Percentiles rank a stretch among this genome's conserved stretches.
These are phyloP conservation scores for Dysmachus trigonus DNA, from an alignment of 2,888 invertebrate genomes.

Conservation along the genomic window DNA sequence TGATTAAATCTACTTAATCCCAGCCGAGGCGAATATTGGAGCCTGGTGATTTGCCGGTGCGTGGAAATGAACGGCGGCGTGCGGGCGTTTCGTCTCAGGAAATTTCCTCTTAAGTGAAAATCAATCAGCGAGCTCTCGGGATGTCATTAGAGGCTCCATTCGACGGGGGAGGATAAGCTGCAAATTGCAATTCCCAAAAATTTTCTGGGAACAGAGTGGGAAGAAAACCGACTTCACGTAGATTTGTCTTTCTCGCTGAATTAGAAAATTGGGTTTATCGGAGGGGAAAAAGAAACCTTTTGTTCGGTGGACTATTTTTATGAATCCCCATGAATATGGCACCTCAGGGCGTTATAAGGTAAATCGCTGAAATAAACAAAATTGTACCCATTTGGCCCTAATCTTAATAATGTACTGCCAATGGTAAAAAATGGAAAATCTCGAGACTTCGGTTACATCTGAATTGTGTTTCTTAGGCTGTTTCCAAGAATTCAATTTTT, in stretches of 20 bases:
- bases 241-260: background rate
- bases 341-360: background rate
- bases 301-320: background rate
- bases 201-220: background rate
- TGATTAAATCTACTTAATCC: conserved; percentile 20
- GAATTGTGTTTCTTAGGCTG: too few species aligned
- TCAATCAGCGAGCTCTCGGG: background rate
- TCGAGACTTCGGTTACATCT: too few species aligned
- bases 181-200: background rate
- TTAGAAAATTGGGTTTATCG: background rate
- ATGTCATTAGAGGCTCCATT: background rate
- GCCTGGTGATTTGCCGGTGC: background rate
- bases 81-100: background rate
- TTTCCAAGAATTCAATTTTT: too few species aligned
- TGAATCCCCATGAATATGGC: background rate
- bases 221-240: background rate
- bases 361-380: background rate
- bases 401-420: background rate
- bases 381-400: background rate
- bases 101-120: background rate
- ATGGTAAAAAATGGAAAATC: background rate
- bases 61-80: conserved; percentile 20
- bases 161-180: background rate
- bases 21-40: background rate
- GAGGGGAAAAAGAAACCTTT: background rate